Conservation (phyloP, 2,797 vertebrate species). For the Petrocephalus sullivani region DNA sequence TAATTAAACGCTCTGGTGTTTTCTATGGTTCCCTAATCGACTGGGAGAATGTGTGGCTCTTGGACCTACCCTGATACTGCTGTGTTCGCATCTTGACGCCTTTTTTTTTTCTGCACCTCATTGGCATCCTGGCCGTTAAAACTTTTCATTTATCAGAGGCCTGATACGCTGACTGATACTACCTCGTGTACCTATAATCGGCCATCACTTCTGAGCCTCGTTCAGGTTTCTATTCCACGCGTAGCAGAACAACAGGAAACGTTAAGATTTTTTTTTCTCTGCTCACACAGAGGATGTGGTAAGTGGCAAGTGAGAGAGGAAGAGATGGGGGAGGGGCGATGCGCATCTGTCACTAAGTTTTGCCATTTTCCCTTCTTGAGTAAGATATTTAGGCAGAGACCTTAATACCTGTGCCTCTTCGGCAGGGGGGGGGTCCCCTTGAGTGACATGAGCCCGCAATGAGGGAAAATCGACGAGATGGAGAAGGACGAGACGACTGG, state of each 20-base stretch:
- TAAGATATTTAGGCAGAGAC: slow-evolving; percentile 19
- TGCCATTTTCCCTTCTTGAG: slow-evolving; percentile 25
- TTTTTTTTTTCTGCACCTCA: neutral
- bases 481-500: slow-evolving; percentile 58
- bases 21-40: neutral
- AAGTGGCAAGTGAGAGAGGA: slow-evolving; percentile 40
- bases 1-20: neutral
- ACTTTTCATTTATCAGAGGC: neutral
- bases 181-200: neutral
- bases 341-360: slow-evolving; percentile 10
- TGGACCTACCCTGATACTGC: neutral
- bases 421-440: neutral
- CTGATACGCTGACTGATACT: neutral
- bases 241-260: slow-evolving; percentile 38
- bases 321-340: slow-evolving; percentile 39
- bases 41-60: neutral
- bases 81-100: neutral
- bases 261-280: slow-evolving; percentile 25
- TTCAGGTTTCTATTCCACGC: slow-evolving; percentile 8
- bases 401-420: slow-evolving; percentile 31
- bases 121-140: neutral
- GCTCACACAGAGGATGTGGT: slow-evolving; percentile 46
- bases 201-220: neutral
- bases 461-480: slow-evolving; percentile 51
- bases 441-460: slow-evolving; percentile 40